Evolutionary conservation across 1,140 invertebrate genomes (phyloP).

Genomic region (Radopholus similis): DNA sequence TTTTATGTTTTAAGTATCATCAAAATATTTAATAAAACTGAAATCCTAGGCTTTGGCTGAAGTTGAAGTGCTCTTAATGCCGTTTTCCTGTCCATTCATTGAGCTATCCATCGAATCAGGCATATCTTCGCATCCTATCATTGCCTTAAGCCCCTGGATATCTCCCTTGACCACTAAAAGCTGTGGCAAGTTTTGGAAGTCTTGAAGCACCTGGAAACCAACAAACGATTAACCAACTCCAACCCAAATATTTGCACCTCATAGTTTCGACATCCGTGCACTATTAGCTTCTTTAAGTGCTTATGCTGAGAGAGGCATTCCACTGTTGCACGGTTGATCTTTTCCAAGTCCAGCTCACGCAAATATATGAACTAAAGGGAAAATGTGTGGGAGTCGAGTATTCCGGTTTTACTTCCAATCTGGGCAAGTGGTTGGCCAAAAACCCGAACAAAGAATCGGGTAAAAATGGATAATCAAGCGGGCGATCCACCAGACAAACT

Average conservation of each 20-base stretch:
- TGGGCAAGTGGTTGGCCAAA: slow-evolving; percentile 51
- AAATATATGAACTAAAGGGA: slow-evolving; percentile 52
- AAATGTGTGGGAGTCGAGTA: background rate
- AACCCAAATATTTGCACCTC: slow-evolving; percentile 29
- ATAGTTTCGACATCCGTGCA: slow-evolving; percentile 58
- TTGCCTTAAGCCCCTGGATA: slow-evolving; percentile 45
- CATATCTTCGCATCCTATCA: slow-evolving; percentile 20
- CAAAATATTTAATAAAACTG: too few species aligned
- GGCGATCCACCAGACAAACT: slow-evolving; percentile 54
- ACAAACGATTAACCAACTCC: background rate
- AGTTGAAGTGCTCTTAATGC: too few species aligned
- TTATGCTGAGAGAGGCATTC: slow-evolving; percentile 49
- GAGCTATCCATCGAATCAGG: too few species aligned
- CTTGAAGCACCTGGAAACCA: slow-evolving; percentile 35
- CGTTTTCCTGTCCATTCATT: too few species aligned
- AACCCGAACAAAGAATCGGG: slow-evolving; percentile 54
- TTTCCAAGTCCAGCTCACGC: slow-evolving; percentile 57
- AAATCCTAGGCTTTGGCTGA: too few species aligned
- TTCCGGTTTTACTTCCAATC: slow-evolving; percentile 42
- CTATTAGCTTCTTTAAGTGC: slow-evolving; percentile 55
- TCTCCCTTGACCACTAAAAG: slow-evolving; percentile 51
- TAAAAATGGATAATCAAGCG: slow-evolving; percentile 56
- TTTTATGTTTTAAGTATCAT: too few species aligned
- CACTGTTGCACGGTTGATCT: slow-evolving; percentile 58
- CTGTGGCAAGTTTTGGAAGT: slow-evolving; percentile 56